A percentile compares a stretch with the other conserved stretches of the same genome.
Evolutionary conservation across 2,888 invertebrate genomes (phyloP).

Genomic region (Dryobotodes eremita): DNA sequence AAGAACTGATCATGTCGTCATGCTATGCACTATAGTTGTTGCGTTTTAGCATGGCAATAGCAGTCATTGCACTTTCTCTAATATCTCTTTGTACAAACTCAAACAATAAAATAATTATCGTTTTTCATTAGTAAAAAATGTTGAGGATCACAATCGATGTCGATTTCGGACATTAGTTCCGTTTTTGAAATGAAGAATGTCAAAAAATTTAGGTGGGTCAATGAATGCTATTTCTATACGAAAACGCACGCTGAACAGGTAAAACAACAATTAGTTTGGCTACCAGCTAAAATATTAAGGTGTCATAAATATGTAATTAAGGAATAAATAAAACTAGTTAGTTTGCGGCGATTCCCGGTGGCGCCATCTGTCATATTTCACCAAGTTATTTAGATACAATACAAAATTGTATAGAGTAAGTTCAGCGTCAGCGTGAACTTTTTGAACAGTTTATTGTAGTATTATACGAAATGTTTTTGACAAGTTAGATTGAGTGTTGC

Average conservation of each 20-base stretch:
- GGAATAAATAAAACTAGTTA: constrained; percentile 42
- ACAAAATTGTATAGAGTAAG: constrained; percentile 32
- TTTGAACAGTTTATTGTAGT: constrained; percentile 17
- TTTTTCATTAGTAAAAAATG: not conserved
- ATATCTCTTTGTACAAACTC: not conserved
- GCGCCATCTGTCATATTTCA: constrained; percentile 58
- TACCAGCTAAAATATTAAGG: constrained; percentile 27
- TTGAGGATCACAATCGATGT: not conserved
- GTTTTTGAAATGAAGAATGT: not conserved
- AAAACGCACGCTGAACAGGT: not conserved
- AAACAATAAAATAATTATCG: not conserved
- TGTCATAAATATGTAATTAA: constrained; percentile 56
- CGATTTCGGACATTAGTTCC: not conserved
- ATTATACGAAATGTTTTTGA: constrained; percentile 31
- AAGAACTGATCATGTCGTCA: not conserved
- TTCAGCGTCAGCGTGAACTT: constrained; percentile 32
- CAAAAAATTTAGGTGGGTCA: not conserved
- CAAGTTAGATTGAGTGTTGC: constrained; percentile 18
- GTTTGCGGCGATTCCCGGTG: constrained; percentile 45
- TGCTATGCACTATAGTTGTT: not conserved
- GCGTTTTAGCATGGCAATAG: not conserved
- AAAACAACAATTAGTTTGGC: constrained; percentile 15
- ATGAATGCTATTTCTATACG: not conserved
- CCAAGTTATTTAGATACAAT: constrained; percentile 34
- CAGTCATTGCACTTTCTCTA: not conserved